A percentile compares a stretch with the other conserved stretches of the same genome.
Conservation (phyloP, 2,113 vertebrate species). For the Nothoprocta perdicaria region DNA sequence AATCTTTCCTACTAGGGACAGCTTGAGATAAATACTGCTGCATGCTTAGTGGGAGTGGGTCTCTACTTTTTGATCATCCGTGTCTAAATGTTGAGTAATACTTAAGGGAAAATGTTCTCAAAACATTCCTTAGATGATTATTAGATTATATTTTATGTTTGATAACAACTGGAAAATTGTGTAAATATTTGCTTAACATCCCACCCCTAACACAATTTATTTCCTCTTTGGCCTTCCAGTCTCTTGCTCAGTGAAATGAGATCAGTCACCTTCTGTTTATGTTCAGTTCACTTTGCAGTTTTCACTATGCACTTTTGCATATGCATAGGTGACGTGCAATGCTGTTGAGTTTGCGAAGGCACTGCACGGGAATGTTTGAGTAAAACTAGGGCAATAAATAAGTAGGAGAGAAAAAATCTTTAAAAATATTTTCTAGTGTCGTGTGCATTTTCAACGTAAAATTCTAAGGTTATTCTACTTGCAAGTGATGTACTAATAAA, state of each 20-base stretch:
- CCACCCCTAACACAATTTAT: conserved; percentile 61
- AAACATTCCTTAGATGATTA: conserved; percentile 74
- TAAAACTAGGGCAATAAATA: neutral
- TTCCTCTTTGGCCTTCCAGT: conserved; percentile 65
- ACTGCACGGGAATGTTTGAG: conserved; percentile 4
- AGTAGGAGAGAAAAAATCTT: neutral
- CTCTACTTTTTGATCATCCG: conserved; percentile 61
- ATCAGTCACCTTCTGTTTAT: conserved; percentile 64
- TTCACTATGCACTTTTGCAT: neutral
- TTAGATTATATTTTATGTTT: conserved; percentile 74
- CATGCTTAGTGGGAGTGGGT: conserved; percentile 62
- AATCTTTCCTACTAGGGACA: conserved; percentile 46
- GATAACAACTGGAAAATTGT: conserved; percentile 69
- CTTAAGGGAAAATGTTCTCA: conserved; percentile 67
- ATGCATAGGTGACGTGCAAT: neutral
- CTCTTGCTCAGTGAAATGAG: conserved; percentile 53
- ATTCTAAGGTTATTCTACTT: neutral
- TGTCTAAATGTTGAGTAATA: conserved; percentile 70
- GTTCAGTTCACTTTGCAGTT: conserved; percentile 51
- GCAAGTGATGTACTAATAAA: neutral
- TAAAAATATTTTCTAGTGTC: neutral
- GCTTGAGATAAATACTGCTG: conserved; percentile 54
- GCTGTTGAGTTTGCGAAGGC: neutral
- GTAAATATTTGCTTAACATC: conserved; percentile 73
- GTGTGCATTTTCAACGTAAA: neutral